Percentiles rank a stretch among this genome's conserved stretches.
Evolutionary conservation across 2,797 vertebrate genomes (phyloP).

Genomic region (Rhinoraja longicauda): DNA sequence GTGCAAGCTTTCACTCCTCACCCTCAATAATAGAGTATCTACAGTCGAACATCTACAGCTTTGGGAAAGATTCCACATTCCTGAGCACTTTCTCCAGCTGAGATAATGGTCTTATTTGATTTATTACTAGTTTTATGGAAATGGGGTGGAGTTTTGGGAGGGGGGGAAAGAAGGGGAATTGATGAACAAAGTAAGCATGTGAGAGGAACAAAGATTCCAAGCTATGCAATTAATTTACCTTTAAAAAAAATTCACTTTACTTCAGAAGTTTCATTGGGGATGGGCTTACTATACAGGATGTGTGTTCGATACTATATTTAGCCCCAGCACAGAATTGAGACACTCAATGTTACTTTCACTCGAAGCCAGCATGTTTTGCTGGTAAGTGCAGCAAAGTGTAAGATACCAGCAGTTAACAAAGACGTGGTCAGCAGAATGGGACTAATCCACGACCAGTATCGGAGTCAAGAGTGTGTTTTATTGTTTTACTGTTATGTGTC

Average conservation of each 20-base stretch:
- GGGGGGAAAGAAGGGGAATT: not conserved
- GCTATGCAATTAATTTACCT: too few relatives aligned
- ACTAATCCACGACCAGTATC: not conserved
- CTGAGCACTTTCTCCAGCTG: not conserved
- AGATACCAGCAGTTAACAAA: not conserved
- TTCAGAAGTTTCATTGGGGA: not conserved
- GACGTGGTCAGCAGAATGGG: not conserved
- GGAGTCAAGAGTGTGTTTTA: too few relatives aligned
- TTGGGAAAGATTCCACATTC: not conserved
- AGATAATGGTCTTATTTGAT: not conserved
- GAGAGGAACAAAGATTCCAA: too few relatives aligned
- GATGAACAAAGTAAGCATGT: not conserved
- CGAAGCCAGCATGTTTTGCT: not conserved
- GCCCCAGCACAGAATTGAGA: not conserved
- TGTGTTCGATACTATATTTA: not conserved
- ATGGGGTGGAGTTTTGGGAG: not conserved
- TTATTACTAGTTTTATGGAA: not conserved
- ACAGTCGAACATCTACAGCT: not conserved
- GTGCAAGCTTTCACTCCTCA: too few relatives aligned
- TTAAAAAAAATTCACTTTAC: too few relatives aligned
- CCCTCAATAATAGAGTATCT: not conserved
- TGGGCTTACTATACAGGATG: too few relatives aligned
- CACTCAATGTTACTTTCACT: not conserved
- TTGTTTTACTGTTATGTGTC: too few relatives aligned
- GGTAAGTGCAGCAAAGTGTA: not conserved